phyloP scores from a whole-genome alignment of 2,113 vertebrate species.

The Tonatia bakeri region DNA sequence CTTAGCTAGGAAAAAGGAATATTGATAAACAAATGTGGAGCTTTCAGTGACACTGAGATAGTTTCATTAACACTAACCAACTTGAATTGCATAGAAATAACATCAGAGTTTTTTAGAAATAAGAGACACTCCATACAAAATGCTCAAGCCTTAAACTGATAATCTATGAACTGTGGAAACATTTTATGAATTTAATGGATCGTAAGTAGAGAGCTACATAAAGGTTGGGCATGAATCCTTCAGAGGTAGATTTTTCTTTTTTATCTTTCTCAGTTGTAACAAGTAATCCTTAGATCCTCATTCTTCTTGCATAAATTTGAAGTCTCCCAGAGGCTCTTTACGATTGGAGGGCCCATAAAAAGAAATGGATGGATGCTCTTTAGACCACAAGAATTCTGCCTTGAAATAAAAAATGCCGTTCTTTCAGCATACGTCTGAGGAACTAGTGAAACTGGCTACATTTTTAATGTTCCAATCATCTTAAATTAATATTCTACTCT shows the following conservation, averaged over 20 bases:
- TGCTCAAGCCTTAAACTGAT: neutral
- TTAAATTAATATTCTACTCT: slow-evolving; percentile 55
- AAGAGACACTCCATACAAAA: neutral
- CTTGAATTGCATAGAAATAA: neutral
- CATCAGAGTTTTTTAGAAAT: neutral
- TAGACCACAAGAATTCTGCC: neutral
- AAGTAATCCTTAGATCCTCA: neutral
- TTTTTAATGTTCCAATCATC: slow-evolving; percentile 37
- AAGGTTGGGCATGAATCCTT: neutral
- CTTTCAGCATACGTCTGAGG: neutral
- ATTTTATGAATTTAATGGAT: neutral
- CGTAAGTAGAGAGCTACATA: neutral
- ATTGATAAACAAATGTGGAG: neutral
- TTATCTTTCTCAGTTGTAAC: neutral
- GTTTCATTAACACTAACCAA: neutral
- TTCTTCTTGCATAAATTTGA: neutral
- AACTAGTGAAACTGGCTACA: neutral
- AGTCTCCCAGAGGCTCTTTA: neutral
- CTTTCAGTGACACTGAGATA: neutral
- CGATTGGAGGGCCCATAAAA: neutral
- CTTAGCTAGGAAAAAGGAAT: neutral
- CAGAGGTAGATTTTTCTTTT: neutral
- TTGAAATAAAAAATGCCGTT: slow-evolving; percentile 31
- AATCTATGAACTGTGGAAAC: neutral
- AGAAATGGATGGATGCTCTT: neutral